Evolutionary conservation across 1,140 invertebrate species (phyloP).

Genomic region (Zaprionus africanus): DNA sequence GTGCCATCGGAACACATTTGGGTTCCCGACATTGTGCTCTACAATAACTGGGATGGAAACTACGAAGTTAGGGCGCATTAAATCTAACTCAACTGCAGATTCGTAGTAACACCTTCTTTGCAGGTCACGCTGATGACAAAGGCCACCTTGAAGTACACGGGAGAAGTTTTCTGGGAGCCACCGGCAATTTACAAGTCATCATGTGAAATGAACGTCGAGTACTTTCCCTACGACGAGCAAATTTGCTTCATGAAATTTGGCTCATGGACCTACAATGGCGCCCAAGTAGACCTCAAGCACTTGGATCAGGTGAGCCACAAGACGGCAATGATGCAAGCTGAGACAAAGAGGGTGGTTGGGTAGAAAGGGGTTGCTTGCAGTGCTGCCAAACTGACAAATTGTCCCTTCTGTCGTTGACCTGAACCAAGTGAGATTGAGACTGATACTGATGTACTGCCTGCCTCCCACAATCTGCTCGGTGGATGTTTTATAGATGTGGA

Average conservation of each 20-base stretch:
- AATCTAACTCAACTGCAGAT: neutral
- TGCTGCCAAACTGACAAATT: neutral
- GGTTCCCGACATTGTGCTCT: slow-evolving; percentile 95
- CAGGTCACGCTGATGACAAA: slow-evolving; percentile 98
- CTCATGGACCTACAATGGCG: slow-evolving; percentile 97
- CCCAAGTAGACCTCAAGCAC: slow-evolving; percentile 94
- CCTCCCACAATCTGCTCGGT: neutral
- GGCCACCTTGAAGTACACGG: slow-evolving; percentile 94
- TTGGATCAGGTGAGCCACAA: slow-evolving; percentile 87
- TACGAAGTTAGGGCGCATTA: slow-evolving; percentile 89
- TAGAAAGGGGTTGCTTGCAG: too few relatives aligned
- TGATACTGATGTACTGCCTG: neutral
- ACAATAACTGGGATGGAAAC: slow-evolving; percentile 97
- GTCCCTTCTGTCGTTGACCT: neutral
- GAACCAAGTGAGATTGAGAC: neutral
- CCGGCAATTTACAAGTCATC: slow-evolving; percentile 99
- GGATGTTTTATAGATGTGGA: too few relatives aligned
- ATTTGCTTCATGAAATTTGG: slow-evolving; percentile 98
- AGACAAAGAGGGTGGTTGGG: too few relatives aligned
- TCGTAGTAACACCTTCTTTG: neutral
- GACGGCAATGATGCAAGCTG: neutral
- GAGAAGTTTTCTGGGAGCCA: slow-evolving; percentile 98
- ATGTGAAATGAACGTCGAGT: slow-evolving; percentile 97
- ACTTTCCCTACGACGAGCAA: slow-evolving; percentile 97
- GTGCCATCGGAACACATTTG: slow-evolving; percentile 97